Evolutionary conservation across 2,797 vertebrate genomes (phyloP), one percentile per base, ranked within the genome.

Genomic region (Centroberyx gerrardi): DNA sequence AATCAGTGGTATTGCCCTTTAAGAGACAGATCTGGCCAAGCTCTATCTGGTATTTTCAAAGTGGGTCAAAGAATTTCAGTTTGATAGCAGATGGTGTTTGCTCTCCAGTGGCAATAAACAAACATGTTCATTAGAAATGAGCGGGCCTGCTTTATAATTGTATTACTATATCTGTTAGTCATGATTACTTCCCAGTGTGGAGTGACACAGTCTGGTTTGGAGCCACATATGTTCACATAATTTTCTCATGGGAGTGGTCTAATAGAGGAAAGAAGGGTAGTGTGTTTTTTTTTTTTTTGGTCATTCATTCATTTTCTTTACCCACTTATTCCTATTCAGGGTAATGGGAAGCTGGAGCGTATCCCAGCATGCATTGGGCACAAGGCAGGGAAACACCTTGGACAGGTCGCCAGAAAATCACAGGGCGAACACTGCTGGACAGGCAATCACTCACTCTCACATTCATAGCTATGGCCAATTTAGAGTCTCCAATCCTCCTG

Each of bases 31-130:
- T 85, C 18, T 60, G 58, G 10, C 18, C 33, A 7, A 38, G 66
- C 36, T 33, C 18, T 42, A 42, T 49, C 12, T 83, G 74, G 63
- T 68, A 40, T 78, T 83, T 78, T 83, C 38, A 88, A 93, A 93
- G 84, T 90, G 88, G 91, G 88, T 92, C 91, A 91, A 86, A 80
- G 68, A 85, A 82, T 86, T 87, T 82, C 55, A 49, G 68, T 89
- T 87, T 85, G 84, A 81, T 85, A 91, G 75, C 90, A 94, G 92
- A 91, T 92, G 90, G 87, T 76, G 83, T 87, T 92, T 69, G 33
- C 78, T 93, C 84, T 91, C 80, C 72, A 71, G 82, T 90, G 81
- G 80, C 83, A 85, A 87, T 77, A 91, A 91, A 90, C 84, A 93
- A 91, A 89, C 80, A 74, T 75, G 74, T 85, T 90, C 80, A 84